Evolutionary conservation across 1,140 invertebrate genomes (phyloP).

Genomic region (Helicoverpa armigera): DNA sequence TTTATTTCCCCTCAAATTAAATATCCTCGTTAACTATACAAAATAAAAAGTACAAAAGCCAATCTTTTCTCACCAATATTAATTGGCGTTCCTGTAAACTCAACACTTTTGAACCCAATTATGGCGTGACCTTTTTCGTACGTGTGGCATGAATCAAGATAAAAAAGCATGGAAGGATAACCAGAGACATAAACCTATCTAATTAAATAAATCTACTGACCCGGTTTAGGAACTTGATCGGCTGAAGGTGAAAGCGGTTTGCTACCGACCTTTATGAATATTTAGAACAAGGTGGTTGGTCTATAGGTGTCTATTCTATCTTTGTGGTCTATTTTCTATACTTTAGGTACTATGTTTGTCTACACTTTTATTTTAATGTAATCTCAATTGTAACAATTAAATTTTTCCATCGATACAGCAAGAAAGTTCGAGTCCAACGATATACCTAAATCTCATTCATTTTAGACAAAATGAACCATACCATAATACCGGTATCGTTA

Average conservation of each 20-base stretch:
- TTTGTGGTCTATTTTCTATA: no score
- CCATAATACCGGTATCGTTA: background rate
- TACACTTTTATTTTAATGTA: no score
- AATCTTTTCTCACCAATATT: background rate
- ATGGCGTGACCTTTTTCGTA: background rate
- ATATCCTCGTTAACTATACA: background rate
- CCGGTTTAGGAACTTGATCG: constrained; percentile 27
- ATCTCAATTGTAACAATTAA: no score
- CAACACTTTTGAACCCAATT: constrained; percentile 2
- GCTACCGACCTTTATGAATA: constrained; percentile 14
- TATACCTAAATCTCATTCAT: no score
- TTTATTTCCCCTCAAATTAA: background rate
- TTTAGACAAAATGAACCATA: background rate
- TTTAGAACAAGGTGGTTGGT: constrained; percentile 1
- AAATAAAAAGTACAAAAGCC: background rate
- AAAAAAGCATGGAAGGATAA: constrained; percentile 16
- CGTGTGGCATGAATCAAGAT: constrained; percentile 8
- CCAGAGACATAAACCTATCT: background rate
- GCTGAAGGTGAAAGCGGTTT: constrained; percentile 14
- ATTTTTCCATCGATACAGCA: no score
- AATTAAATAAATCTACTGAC: constrained; percentile 19
- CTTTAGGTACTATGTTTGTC: no score
- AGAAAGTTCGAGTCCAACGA: no score
- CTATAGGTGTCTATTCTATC: background rate
- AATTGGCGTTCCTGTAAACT: background rate